Conservation (phyloP, 1,140 invertebrate species). For the Ceratitis capitata region DNA sequence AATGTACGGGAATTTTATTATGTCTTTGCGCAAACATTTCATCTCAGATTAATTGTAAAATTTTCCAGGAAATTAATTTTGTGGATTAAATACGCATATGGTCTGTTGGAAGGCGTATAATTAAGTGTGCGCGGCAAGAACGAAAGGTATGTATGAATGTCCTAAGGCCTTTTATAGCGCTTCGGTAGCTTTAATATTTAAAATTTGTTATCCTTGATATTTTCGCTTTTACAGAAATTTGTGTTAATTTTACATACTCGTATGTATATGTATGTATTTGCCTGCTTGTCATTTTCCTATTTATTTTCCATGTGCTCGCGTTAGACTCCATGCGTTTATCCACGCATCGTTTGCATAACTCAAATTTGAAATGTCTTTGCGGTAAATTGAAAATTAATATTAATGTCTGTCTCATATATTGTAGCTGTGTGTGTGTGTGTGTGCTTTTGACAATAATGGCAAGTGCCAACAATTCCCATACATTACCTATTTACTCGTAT, state of each 20-base stretch:
- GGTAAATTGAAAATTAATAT: slow-evolving; percentile 41
- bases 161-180: too few relatives aligned
- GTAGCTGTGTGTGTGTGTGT: background rate
- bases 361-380: slow-evolving; percentile 37
- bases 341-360: slow-evolving; percentile 23
- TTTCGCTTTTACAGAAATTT: background rate
- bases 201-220: background rate
- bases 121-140: background rate
- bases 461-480: background rate
- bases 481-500: too few relatives aligned
- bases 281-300: background rate
- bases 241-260: background rate
- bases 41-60: slow-evolving; percentile 58
- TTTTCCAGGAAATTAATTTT: slow-evolving; percentile 64
- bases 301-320: background rate
- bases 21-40: slow-evolving; percentile 46
- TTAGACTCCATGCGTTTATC: background rate
- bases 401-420: slow-evolving; percentile 24
- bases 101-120: background rate
- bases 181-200: background rate
- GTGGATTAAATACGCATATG: slow-evolving; percentile 41
- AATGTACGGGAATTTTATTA: slow-evolving; percentile 44
- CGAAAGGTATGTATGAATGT: background rate
- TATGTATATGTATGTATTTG: background rate
- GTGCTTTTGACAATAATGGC: background rate